Evolutionary conservation across 2,113 vertebrate species (phyloP).

Genomic region (Antennarius striatus): DNA sequence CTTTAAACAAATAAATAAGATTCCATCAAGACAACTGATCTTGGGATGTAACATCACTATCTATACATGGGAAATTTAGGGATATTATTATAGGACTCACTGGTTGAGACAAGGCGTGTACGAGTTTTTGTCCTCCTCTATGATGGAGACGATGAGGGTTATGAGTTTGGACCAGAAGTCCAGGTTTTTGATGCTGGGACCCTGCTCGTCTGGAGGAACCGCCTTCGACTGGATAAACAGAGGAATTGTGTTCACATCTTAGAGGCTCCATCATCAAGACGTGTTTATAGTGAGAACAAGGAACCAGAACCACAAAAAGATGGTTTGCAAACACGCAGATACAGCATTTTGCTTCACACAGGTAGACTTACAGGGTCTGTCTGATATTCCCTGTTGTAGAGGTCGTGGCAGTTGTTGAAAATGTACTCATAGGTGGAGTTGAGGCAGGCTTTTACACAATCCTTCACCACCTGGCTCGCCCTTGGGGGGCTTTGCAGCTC

Average conservation of each 20-base stretch:
- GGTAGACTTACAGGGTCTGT: constrained; percentile 85
- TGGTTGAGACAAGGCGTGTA: constrained; percentile 98
- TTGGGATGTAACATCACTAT: not conserved
- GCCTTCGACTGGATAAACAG: constrained; percentile 85
- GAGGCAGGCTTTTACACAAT: constrained; percentile 96
- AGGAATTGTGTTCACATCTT: not conserved
- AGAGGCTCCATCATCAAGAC: not conserved
- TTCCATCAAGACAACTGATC: not conserved
- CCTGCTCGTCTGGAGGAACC: constrained; percentile 93
- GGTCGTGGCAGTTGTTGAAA: constrained; percentile 97
- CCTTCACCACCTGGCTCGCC: constrained; percentile 97
- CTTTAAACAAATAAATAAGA: not conserved
- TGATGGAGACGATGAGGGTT: constrained; percentile 97
- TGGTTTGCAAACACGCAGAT: not conserved
- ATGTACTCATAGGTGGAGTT: constrained; percentile 98
- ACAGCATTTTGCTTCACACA: not conserved
- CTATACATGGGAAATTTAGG: not conserved
- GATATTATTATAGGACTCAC: constrained; percentile 77
- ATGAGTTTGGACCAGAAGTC: constrained; percentile 99
- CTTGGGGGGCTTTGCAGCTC: constrained; percentile 94
- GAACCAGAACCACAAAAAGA: not conserved
- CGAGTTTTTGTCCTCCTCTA: constrained; percentile 98
- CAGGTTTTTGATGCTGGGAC: constrained; percentile 95
- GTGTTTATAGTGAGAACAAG: not conserved
- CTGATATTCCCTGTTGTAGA: constrained; percentile 96